A percentile compares a stretch with the other conserved stretches of the same genome.
phyloP scores from a whole-genome alignment of 2,888 invertebrate genomes.

The Aspidiotus rigidus region DNA sequence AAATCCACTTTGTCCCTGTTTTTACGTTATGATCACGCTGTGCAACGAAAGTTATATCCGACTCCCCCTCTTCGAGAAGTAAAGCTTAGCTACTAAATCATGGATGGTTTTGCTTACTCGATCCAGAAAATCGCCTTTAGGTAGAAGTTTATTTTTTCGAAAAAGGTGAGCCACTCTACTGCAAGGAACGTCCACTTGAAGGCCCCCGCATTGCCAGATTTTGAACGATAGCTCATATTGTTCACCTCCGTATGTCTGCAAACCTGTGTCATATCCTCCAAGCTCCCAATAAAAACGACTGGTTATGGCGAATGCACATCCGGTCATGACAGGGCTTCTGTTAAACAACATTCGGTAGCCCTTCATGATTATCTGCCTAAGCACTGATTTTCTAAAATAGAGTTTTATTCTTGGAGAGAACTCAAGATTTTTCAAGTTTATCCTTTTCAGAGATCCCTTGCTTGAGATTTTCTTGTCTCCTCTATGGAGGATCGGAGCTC shows the following conservation, averaged over 20 bases:
- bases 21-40: no score
- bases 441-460: no score
- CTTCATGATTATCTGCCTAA: no score
- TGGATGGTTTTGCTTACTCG: constrained; percentile 44
- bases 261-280: constrained; percentile 78
- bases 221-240: constrained; percentile 97
- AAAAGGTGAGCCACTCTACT: constrained; percentile 87
- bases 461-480: no score
- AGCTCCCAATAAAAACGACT: constrained; percentile 89
- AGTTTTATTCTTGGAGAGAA: no score
- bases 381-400: no score
- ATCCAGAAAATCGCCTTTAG: constrained; percentile 85
- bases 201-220: constrained; percentile 94
- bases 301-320: constrained; percentile 89
- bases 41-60: no score
- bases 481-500: no score
- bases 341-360: constrained; percentile 30
- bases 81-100: no score
- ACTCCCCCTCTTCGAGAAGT: no score
- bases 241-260: constrained; percentile 97
- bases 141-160: constrained; percentile 75
- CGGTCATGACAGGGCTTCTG: constrained; percentile 93
- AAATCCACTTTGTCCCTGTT: no score
- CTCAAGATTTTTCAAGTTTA: no score
- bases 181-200: constrained; percentile 84